phyloP scores from a whole-genome alignment of 2,888 invertebrate genomes.

The Acrobasis consociella region DNA sequence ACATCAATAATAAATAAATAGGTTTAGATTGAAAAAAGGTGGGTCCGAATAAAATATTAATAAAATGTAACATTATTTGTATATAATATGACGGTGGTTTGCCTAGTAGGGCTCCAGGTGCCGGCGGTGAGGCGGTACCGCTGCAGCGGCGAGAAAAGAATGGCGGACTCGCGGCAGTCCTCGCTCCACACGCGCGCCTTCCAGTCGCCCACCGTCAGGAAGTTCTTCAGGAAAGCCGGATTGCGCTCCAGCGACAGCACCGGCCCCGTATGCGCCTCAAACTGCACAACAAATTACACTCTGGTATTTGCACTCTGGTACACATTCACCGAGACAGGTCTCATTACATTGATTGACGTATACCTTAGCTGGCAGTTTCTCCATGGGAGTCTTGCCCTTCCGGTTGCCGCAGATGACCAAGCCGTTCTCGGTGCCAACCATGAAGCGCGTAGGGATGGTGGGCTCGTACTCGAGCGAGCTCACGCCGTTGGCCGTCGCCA shows the following conservation, averaged over 20 bases:
- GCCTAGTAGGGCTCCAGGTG: constrained; percentile 92
- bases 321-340: too few species aligned
- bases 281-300: constrained; percentile 49
- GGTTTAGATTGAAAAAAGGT: too few species aligned
- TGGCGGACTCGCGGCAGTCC: constrained; percentile 94
- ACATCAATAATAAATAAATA: too few species aligned
- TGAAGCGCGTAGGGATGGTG: constrained; percentile 88
- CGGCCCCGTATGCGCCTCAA: constrained; percentile 89
- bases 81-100: not conserved
- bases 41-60: too few species aligned
- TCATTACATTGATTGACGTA: too few species aligned
- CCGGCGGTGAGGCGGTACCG: constrained; percentile 87
- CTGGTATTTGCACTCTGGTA: too few species aligned
- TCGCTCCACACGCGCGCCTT: constrained; percentile 96
- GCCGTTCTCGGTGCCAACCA: constrained; percentile 88
- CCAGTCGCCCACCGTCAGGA: constrained; percentile 97
- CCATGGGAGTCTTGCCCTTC: constrained; percentile 86
- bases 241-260: constrained; percentile 94
- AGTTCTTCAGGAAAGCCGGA: constrained; percentile 96
- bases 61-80: too few species aligned
- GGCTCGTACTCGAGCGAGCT: constrained; percentile 87
- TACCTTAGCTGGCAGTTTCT: constrained; percentile 82
- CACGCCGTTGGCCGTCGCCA: constrained; percentile 82
- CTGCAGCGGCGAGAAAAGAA: constrained; percentile 91
- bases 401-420: constrained; percentile 86